Evolutionary conservation across 2,797 vertebrate genomes (phyloP), one percentile per base, ranked within the genome.

Genomic region (Pantherophis alleghaniensis): DNA sequence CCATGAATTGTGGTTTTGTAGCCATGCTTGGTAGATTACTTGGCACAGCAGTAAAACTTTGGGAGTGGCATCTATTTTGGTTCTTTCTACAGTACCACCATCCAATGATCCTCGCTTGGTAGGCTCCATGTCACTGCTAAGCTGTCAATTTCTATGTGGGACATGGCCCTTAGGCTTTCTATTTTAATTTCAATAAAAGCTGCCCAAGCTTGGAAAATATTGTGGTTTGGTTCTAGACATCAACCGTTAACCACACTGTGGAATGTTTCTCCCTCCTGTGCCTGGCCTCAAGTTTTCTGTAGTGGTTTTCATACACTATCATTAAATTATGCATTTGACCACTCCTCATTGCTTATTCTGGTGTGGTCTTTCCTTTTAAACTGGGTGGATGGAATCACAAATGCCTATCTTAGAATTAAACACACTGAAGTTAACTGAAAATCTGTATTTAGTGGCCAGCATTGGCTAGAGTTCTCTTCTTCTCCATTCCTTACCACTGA

Each of bases 321-420:
- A 97, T 97, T 97, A 97, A 94, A 94, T 96, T 97, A 95, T 97
- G 96, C 95, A 94, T 97, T 96, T 97, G 97, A 96, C 97, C 97
- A 96, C 97, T 96, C 96, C 94, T 97, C 95, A 86, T 96, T 98
- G 97, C 98, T 98, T 97, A 97, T 97, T 96, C 97, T 97, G 96
- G 96, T 98, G 98, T 97, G 98, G 98, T 98, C 97, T 97, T 96
- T 97, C 95, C 96, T 97, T 98, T 97, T 97, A 96, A 97, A 95
- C 86, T 90, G 94, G 97, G 97, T 96, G 95, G 95, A 96, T 96
- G 94, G 96, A 98, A 97, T 97, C 96, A 97, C 96, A 97, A 97
- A 97, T 95, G 93, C 57, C 0, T 96, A 97, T 97, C 97, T 97
- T 97, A 97, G 97, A 97, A 97, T 98, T 97, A 97, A 97, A 97